phyloP scores from a whole-genome alignment of 2,888 invertebrate genomes.

The Apocheima hispidaria region DNA sequence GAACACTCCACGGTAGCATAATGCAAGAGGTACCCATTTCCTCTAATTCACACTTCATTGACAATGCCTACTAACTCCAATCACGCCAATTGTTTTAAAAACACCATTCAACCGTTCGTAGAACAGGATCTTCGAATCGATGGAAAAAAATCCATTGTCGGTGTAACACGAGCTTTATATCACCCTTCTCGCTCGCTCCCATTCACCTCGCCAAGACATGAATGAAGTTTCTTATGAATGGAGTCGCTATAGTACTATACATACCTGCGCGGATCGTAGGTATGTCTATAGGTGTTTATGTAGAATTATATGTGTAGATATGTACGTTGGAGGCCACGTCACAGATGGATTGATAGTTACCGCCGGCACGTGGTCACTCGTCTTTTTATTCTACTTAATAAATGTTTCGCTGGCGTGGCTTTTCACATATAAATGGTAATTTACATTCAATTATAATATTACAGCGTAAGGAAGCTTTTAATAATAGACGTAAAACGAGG shows the following conservation, averaged over 20 bases:
- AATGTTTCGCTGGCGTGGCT: slow-evolving; percentile 44
- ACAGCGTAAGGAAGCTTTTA: background rate
- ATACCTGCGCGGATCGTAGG: slow-evolving; percentile 67
- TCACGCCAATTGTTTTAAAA: slow-evolving; percentile 72
- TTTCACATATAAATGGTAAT: slow-evolving; percentile 25
- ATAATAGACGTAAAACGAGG: background rate
- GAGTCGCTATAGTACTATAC: slow-evolving; percentile 81
- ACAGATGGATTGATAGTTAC: slow-evolving; percentile 27
- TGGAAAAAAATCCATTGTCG: slow-evolving; percentile 73
- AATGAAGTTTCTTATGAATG: slow-evolving; percentile 86
- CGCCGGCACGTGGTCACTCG: slow-evolving; percentile 71
- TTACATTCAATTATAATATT: slow-evolving; percentile 6
- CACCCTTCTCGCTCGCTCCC: slow-evolving; percentile 77
- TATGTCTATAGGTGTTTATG: slow-evolving; percentile 66
- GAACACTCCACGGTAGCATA: slow-evolving; percentile 49
- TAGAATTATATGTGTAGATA: slow-evolving; percentile 66
- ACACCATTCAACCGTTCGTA: slow-evolving; percentile 71
- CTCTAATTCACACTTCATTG: slow-evolving; percentile 61
- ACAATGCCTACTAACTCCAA: slow-evolving; percentile 37
- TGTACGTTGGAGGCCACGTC: slow-evolving; percentile 55
- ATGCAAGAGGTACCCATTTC: slow-evolving; percentile 50
- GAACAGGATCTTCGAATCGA: slow-evolving; percentile 75
- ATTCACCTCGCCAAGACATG: slow-evolving; percentile 80
- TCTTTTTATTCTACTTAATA: slow-evolving; percentile 64
- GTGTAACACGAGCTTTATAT: slow-evolving; percentile 78